Evolutionary conservation across 35 echinoderm and acorn worm genomes (phyloP).

Genomic region (Amphiura filiformis): DNA sequence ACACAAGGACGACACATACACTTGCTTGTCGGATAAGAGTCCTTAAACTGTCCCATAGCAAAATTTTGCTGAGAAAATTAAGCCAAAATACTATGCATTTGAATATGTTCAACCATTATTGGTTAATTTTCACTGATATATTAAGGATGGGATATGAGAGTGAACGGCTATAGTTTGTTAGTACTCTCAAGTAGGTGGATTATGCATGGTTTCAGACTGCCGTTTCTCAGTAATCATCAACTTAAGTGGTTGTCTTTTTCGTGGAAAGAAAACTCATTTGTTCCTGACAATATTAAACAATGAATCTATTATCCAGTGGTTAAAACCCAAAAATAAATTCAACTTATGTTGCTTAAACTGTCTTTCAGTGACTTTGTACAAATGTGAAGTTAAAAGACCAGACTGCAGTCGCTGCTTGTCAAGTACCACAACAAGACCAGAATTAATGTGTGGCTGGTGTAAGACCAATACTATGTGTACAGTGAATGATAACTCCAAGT

Average conservation of each 20-base stretch:
- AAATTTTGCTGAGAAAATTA: neutral
- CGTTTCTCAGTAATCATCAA: neutral
- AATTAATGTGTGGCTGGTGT: constrained; percentile 49
- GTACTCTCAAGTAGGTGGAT: no score
- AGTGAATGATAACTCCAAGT: neutral
- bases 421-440: neutral
- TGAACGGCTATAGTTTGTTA: no score
- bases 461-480: neutral
- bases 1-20: no score
- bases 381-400: constrained; percentile 43
- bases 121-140: no score
- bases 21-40: no score
- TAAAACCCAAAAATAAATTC: no score
- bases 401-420: constrained; percentile 69
- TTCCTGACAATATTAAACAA: no score
- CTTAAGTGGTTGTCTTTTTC: no score
- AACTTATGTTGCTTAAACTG: neutral
- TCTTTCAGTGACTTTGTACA: constrained; percentile 22
- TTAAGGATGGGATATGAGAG: no score
- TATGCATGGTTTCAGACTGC: no score
- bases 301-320: neutral
- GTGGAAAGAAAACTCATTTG: no score
- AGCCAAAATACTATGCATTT: neutral
- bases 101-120: no score
- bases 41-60: neutral